Evolutionary conservation across 2,888 invertebrate species (phyloP).

Genomic region (Trypoxylon attenuatum): DNA sequence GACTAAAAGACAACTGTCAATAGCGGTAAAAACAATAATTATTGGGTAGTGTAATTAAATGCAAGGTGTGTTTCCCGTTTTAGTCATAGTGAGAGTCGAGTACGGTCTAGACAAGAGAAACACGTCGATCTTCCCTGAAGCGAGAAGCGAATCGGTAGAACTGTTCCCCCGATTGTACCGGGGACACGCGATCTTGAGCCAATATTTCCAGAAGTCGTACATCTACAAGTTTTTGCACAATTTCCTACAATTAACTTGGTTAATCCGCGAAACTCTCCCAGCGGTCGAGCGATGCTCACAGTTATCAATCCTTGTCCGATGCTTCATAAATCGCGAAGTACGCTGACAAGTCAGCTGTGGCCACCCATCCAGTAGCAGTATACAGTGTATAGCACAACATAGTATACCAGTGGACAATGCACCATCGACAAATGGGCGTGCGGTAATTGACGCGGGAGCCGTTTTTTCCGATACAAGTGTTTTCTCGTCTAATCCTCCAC

Average conservation of each 20-base stretch:
- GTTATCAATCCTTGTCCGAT: no score
- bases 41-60: slow-evolving; percentile 62
- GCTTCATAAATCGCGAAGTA: no score
- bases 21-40: slow-evolving; percentile 59
- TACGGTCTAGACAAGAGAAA: slow-evolving; percentile 4
- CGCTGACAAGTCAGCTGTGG: no score
- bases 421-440: slow-evolving; percentile 29
- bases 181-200: background rate
- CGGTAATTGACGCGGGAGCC: slow-evolving; percentile 33
- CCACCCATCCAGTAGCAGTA: no score
- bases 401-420: slow-evolving; percentile 19
- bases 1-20: no score
- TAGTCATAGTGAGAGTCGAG: background rate
- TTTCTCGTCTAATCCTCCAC: slow-evolving; percentile 7
- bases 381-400: no score
- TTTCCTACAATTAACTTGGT: background rate
- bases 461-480: slow-evolving; percentile 23
- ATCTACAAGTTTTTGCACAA: background rate
- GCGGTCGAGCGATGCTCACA: no score
- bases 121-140: slow-evolving; percentile 11
- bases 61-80: slow-evolving; percentile 17
- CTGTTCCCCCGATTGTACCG: slow-evolving; percentile 1
- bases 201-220: background rate
- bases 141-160: background rate
- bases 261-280: background rate